Evolutionary conservation across 2,113 vertebrate species (phyloP).

Genomic region (Strigops habroptila): DNA sequence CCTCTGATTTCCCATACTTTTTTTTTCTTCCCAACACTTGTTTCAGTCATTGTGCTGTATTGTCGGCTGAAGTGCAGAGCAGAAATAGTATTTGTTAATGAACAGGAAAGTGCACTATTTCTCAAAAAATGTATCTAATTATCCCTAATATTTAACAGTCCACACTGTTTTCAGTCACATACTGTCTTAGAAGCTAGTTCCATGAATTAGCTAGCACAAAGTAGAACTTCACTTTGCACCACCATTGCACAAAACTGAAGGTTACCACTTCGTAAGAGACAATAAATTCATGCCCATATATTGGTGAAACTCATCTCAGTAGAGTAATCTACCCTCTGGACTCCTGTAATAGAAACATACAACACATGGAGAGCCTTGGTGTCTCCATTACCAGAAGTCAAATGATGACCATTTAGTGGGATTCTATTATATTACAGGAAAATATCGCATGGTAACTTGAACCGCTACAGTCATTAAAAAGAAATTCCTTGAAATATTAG

Average conservation of each 20-base stretch:
- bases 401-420: not conserved
- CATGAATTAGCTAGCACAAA: not conserved
- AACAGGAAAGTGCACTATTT: not conserved
- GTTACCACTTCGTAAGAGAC: not conserved
- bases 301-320: not conserved
- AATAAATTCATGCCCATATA: not conserved
- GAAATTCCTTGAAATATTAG: conserved; percentile 33
- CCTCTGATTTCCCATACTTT: not conserved
- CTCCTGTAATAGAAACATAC: not conserved
- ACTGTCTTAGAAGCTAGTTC: not conserved
- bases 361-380: not conserved
- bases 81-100: not conserved
- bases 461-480: not conserved
- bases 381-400: not conserved
- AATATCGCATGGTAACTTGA: conserved; percentile 17
- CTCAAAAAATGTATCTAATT: not conserved
- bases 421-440: conserved; percentile 25
- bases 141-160: not conserved
- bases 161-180: not conserved
- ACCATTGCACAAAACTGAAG: not conserved
- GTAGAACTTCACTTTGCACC: not conserved
- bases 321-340: not conserved
- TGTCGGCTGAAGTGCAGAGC: not conserved
- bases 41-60: not conserved
- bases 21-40: not conserved